Evolutionary conservation across 2,113 vertebrate species (phyloP).

Genomic region (Rhabdornis inornatus): DNA sequence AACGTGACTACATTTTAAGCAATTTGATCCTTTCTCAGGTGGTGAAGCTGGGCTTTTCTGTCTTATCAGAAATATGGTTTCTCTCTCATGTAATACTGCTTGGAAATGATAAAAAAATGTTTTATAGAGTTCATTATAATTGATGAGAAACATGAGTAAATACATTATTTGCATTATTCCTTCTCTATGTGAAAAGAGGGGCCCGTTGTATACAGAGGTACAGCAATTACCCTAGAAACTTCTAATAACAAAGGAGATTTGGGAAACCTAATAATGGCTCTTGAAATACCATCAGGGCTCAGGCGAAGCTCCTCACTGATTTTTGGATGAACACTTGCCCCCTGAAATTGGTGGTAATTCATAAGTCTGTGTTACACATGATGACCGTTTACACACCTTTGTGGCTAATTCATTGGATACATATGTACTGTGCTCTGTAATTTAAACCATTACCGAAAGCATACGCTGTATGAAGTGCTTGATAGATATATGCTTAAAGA

Average conservation of each 20-base stretch:
- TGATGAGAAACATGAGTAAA: not conserved
- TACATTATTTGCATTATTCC: not conserved
- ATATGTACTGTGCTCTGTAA: not conserved
- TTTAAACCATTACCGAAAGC: not conserved
- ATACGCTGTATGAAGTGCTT: not conserved
- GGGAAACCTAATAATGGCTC: not conserved
- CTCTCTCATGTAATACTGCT: not conserved
- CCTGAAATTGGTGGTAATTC: not conserved
- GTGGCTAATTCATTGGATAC: not conserved
- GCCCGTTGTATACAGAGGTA: accelerated
- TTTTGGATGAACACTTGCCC: not conserved
- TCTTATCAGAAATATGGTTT: not conserved
- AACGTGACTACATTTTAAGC: not conserved
- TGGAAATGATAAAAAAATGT: not conserved
- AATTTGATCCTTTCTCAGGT: not conserved
- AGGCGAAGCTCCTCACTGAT: not conserved
- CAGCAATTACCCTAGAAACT: not conserved
- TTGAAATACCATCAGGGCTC: not conserved
- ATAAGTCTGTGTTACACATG: not conserved
- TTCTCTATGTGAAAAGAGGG: not conserved
- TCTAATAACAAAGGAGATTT: not conserved
- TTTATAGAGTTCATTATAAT: not conserved
- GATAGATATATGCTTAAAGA: not conserved
- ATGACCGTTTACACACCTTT: not conserved
- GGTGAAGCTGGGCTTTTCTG: not conserved